phyloP scores from a whole-genome alignment of 2,888 invertebrate genomes.

The Spialia ferax region DNA sequence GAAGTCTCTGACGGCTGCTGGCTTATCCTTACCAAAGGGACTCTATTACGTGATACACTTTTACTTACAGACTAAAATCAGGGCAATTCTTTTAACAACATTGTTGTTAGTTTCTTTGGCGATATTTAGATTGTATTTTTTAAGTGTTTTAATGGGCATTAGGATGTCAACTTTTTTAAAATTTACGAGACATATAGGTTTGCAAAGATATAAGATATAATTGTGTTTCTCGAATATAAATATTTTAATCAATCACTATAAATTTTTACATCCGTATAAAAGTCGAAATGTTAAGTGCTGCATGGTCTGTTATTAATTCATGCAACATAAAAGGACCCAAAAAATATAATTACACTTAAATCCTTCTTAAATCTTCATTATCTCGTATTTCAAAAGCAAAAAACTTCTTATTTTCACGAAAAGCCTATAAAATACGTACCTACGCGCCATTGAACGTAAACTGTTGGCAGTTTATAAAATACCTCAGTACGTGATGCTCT shows the following conservation, averaged over 20 bases:
- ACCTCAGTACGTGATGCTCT: constrained; percentile 60
- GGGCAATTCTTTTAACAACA: no score
- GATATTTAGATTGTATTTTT: no score
- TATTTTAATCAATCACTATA: no score
- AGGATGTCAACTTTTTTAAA: no score
- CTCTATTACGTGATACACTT: constrained; percentile 27
- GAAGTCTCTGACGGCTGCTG: constrained; percentile 55
- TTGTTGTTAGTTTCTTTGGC: no score
- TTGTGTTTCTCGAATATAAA: no score
- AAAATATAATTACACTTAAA: no score
- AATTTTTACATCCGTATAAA: no score
- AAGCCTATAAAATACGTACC: constrained; percentile 28
- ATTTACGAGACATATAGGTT: no score
- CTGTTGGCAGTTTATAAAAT: constrained; percentile 65
- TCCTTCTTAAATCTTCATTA: background rate
- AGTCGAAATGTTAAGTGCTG: no score
- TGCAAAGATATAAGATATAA: no score
- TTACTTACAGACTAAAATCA: constrained; percentile 42
- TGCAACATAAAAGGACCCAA: background rate
- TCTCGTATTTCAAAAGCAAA: background rate
- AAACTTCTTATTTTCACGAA: background rate
- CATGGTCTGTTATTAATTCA: background rate
- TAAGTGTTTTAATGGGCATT: no score
- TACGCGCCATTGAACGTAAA: constrained; percentile 58
- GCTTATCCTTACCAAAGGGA: constrained; percentile 26